Percentiles rank a stretch among this genome's conserved stretches.
These are phyloP conservation scores for Neolamprologus brichardi DNA, from an alignment of 2,113 vertebrate species.

Conservation along the genomic window DNA sequence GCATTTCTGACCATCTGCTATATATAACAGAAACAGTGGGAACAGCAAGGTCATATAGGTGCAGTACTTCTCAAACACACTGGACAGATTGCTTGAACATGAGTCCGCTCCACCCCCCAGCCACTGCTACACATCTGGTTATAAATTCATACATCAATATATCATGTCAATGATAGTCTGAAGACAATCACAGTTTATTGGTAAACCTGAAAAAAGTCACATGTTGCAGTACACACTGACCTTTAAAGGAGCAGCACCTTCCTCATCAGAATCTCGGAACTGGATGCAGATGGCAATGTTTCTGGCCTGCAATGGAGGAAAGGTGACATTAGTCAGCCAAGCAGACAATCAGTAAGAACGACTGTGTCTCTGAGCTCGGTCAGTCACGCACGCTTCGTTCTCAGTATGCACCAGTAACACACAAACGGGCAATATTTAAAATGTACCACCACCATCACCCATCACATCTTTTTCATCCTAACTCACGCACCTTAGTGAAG, in stretches of 20 bases:
- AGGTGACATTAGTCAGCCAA: not conserved
- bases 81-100: not conserved
- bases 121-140: not conserved
- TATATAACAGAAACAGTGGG: not conserved
- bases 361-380: not conserved
- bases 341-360: not conserved
- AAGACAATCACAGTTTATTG: not conserved
- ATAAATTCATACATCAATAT: not conserved
- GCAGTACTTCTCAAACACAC: not conserved
- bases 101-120: not conserved
- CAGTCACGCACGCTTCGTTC: not conserved
- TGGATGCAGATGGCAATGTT: constrained; percentile 91
- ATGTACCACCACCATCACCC: not conserved
- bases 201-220: not conserved
- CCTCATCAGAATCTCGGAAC: constrained; percentile 91
- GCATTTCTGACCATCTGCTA: not conserved
- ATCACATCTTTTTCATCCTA: not conserved
- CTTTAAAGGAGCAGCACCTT: constrained; percentile 77
- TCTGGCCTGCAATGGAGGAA: constrained; percentile 75
- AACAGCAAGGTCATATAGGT: not conserved
- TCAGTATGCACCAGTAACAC: not conserved
- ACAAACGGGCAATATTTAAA: not conserved
- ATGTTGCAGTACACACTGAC: constrained; percentile 55
- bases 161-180: not conserved
- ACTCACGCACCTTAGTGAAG: constrained; percentile 86